Evolutionary conservation across 2,113 vertebrate species (phyloP).

Genomic region (Dissostichus mawsoni): DNA sequence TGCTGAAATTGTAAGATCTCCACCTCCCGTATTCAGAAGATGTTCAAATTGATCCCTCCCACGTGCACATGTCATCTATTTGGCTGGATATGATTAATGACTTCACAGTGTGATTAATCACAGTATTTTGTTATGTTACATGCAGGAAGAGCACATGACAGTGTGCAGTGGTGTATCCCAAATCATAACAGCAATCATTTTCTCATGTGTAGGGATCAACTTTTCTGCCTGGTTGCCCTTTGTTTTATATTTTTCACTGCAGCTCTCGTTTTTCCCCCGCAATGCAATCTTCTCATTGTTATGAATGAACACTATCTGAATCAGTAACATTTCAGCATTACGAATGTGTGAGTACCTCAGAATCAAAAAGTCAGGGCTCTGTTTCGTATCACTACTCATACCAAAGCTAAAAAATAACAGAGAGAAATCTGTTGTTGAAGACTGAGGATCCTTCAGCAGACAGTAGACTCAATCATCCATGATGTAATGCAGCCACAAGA

Average conservation of each 20-base stretch:
- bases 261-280: background rate
- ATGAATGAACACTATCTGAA: background rate
- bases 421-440: slow-evolving; percentile 26
- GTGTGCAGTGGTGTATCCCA: background rate
- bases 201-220: background rate
- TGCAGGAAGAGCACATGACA: background rate
- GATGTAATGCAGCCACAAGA: slow-evolving; percentile 44
- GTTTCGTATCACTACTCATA: slow-evolving; percentile 2
- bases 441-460: slow-evolving; percentile 39
- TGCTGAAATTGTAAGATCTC: background rate
- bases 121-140: background rate
- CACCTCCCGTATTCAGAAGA: background rate
- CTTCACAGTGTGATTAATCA: background rate
- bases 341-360: slow-evolving; percentile 20
- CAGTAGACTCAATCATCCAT: slow-evolving; percentile 48
- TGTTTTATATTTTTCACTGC: background rate
- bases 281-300: too few relatives aligned
- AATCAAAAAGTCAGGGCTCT: slow-evolving; percentile 17
- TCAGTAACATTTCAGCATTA: slow-evolving; percentile 20
- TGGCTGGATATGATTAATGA: background rate
- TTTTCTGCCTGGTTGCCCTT: background rate
- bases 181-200: background rate
- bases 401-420: slow-evolving; percentile 9
- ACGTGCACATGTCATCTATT: background rate
- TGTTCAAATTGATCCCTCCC: background rate